These are phyloP conservation scores for Upupa epops DNA, from an alignment of 2,113 vertebrate species.

Conservation along the genomic window DNA sequence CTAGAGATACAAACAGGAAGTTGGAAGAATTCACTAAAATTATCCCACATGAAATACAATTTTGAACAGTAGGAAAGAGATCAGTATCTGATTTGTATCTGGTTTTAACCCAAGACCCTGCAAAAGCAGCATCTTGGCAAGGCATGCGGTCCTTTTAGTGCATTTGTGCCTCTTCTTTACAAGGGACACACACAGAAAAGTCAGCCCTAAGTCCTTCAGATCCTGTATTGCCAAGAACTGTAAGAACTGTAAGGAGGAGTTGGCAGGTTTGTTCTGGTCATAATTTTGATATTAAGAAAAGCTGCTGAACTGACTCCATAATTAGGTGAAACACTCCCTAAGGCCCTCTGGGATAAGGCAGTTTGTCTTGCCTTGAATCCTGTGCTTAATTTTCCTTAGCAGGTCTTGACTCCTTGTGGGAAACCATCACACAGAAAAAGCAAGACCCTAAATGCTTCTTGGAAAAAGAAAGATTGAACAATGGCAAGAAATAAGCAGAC, in stretches of 20 bases:
- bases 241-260: background rate
- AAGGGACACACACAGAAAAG: background rate
- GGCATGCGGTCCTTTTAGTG: background rate
- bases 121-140: background rate
- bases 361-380: background rate
- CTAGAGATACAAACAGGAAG: slow-evolving; percentile 25
- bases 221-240: background rate
- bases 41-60: slow-evolving; percentile 15
- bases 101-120: background rate
- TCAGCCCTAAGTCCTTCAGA: background rate
- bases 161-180: background rate
- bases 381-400: background rate
- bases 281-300: background rate
- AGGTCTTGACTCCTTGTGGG: background rate
- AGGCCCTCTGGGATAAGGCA: background rate
- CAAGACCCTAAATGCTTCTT: background rate
- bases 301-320: background rate
- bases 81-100: background rate
- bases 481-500: background rate
- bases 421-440: background rate
- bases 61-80: background rate
- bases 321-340: background rate
- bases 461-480: background rate
- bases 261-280: background rate
- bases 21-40: slow-evolving; percentile 18